These are phyloP conservation scores for Coecobrya sp. DNA, from an alignment of 2,888 invertebrate genomes.

Conservation along the genomic window DNA sequence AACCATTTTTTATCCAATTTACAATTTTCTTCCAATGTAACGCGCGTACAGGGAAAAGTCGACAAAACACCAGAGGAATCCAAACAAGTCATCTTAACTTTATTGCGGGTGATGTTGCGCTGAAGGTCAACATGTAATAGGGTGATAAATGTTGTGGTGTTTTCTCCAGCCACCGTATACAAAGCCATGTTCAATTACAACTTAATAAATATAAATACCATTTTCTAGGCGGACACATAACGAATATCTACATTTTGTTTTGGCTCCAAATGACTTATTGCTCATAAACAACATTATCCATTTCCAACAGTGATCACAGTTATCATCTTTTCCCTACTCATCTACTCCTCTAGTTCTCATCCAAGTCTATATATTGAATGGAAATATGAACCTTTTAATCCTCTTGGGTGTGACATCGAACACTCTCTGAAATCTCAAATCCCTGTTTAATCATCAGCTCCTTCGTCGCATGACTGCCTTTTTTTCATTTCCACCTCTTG, in stretches of 20 bases:
- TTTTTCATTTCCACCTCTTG: conserved; percentile 10
- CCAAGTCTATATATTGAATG: not conserved
- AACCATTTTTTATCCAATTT: conserved; percentile 60
- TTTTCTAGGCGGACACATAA: not conserved
- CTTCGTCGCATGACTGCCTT: not conserved
- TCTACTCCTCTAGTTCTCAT: not conserved
- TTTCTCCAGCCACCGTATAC: not conserved
- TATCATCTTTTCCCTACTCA: not conserved
- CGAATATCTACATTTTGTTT: not conserved
- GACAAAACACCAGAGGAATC: not conserved
- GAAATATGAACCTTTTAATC: conserved; percentile 39
- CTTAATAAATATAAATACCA: conserved; percentile 25
- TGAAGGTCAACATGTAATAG: conserved; percentile 27
- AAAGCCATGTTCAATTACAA: conserved; percentile 14
- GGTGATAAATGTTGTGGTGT: conserved; percentile 44
- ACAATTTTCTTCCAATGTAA: not conserved
- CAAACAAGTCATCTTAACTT: not conserved
- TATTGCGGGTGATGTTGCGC: not conserved
- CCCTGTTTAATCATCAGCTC: conserved; percentile 51
- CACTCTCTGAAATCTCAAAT: conserved; percentile 46
- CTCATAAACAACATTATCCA: not conserved
- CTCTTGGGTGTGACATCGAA: conserved; percentile 53
- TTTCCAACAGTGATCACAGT: not conserved
- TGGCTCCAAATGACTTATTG: not conserved
- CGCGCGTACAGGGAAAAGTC: not conserved